phyloP scores from a whole-genome alignment of 2,113 vertebrate genomes.

The Cygnus atratus region DNA sequence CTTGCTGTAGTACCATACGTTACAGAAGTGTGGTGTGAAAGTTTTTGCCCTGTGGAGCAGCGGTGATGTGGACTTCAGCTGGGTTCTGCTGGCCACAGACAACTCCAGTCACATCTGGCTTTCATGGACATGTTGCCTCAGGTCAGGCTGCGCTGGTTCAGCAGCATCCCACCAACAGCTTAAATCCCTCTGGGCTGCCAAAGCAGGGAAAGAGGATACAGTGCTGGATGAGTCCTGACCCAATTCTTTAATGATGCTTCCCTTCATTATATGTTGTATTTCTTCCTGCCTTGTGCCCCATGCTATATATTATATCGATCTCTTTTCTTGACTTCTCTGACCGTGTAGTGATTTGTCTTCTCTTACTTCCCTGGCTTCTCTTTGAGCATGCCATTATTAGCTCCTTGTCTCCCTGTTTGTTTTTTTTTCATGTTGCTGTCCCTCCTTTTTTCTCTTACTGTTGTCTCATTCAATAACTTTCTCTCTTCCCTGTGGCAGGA shows the following conservation, averaged over 20 bases:
- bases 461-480: not conserved
- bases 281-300: not conserved
- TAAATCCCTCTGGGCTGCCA: not conserved
- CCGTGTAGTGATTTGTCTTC: not conserved
- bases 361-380: not conserved
- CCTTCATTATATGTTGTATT: not conserved
- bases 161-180: fast-evolving
- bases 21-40: not conserved
- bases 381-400: not conserved
- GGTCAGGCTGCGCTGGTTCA: not conserved
- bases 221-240: not conserved
- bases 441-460: not conserved
- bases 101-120: not conserved
- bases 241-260: not conserved
- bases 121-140: fast-evolving
- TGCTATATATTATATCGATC: not conserved
- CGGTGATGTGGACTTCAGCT: fast-evolving
- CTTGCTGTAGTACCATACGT: not conserved
- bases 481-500: not conserved
- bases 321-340: not conserved
- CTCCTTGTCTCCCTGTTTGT: not conserved
- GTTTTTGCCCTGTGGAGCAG: conserved; percentile 19
- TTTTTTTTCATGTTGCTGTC: not conserved
- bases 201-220: not conserved
- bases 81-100: not conserved